Evolutionary conservation across 2,797 vertebrate genomes (phyloP).

Genomic region (Siniperca undulata): DNA sequence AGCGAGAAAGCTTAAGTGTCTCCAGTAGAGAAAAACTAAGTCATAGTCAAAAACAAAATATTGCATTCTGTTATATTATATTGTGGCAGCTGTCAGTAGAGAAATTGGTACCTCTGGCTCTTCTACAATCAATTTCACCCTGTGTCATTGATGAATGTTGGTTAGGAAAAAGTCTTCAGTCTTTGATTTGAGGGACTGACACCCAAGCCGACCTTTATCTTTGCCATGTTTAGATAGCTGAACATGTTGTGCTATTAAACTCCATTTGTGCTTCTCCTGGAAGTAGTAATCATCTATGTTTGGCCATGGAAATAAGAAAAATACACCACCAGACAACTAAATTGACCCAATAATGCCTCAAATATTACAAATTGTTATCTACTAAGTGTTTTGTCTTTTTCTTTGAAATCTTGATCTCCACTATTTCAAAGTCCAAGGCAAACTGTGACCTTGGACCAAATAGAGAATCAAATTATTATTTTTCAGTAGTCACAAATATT

Average conservation of each 20-base stretch:
- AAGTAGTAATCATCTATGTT: background rate
- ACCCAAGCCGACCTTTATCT: background rate
- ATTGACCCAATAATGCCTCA: background rate
- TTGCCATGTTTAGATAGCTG: background rate
- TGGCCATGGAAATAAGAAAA: background rate
- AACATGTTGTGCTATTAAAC: background rate
- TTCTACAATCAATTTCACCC: background rate
- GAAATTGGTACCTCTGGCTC: constrained; percentile 2
- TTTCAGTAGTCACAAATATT: constrained; percentile 10
- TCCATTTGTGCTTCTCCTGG: background rate
- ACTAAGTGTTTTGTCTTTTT: background rate
- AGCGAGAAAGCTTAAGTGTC: background rate
- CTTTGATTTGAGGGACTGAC: background rate
- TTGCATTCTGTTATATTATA: background rate
- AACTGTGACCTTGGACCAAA: background rate
- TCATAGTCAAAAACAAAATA: background rate
- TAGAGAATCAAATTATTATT: background rate
- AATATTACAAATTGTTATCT: background rate
- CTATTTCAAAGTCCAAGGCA: background rate
- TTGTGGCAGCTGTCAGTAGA: background rate
- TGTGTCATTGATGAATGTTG: constrained; percentile 1
- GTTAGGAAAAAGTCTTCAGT: background rate
- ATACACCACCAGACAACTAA: background rate
- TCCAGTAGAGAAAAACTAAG: background rate
- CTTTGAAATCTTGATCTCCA: background rate